Evolutionary conservation across 2,888 invertebrate genomes (phyloP).

Genomic region (Apotomis turbidana): DNA sequence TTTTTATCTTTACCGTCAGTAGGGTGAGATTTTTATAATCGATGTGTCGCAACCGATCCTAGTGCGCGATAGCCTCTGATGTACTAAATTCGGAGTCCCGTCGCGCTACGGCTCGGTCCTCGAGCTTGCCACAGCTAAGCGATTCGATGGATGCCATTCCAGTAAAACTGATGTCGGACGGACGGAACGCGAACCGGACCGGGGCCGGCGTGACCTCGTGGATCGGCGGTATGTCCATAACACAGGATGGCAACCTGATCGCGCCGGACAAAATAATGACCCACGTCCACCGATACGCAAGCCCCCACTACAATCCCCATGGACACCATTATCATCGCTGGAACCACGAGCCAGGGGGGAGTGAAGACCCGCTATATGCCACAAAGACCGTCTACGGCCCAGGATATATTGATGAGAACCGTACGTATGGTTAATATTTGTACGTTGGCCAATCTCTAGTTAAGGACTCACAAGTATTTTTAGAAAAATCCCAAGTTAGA

Average conservation of each 20-base stretch:
- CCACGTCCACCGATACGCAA: conserved; percentile 79
- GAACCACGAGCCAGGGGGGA: conserved; percentile 81
- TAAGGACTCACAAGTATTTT: not conserved
- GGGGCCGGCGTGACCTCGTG: conserved; percentile 75
- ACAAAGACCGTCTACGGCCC: conserved; percentile 84
- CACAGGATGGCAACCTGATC: conserved; percentile 80
- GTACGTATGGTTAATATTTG: conserved; percentile 73
- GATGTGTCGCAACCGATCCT: conserved; percentile 65
- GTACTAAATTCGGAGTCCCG: conserved; percentile 63
- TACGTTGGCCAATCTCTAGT: conserved; percentile 57
- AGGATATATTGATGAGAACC: conserved; percentile 82
- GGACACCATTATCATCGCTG: conserved; percentile 79
- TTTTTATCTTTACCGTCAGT: conserved; percentile 63
- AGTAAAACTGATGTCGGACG: conserved; percentile 83
- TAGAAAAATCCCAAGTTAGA: conserved; percentile 47
- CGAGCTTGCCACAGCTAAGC: conserved; percentile 75
- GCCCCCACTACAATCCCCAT: conserved; percentile 81
- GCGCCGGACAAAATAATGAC: conserved; percentile 80
- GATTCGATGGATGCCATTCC: conserved; percentile 81
- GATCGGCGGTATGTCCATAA: conserved; percentile 83
- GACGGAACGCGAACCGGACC: conserved; percentile 75
- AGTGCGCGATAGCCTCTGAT: conserved; percentile 72
- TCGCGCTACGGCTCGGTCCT: conserved; percentile 74
- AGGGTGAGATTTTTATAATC: conserved; percentile 64
- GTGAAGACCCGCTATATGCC: conserved; percentile 78